Conservation (phyloP, 1,140 invertebrate genomes). For the Lordiphosa stackelbergi region DNA sequence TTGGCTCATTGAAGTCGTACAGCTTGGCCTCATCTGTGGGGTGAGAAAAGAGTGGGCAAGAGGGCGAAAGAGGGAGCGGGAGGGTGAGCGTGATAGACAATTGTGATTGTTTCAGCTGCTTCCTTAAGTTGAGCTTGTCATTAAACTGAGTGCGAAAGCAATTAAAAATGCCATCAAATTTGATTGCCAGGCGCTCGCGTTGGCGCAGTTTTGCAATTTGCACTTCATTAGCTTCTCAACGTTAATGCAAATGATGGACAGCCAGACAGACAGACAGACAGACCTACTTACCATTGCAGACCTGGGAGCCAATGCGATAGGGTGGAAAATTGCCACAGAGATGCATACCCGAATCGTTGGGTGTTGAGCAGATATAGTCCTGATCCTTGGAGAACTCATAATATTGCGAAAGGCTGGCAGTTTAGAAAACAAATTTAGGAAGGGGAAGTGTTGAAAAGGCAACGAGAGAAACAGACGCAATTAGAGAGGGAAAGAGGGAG, state of each 20-base stretch:
- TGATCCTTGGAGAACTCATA: slow-evolving; percentile 91
- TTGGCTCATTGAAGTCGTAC: slow-evolving; percentile 78
- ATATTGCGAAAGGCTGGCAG: slow-evolving; percentile 83
- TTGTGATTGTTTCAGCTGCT: slow-evolving; percentile 44
- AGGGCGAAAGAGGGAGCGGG: background rate
- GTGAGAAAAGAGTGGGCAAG: slow-evolving; percentile 1
- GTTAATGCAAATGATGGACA: slow-evolving; percentile 22
- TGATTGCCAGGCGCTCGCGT: slow-evolving; percentile 44
- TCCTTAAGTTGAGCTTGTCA: slow-evolving; percentile 23
- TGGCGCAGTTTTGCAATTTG: slow-evolving; percentile 63
- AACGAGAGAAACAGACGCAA: slow-evolving; percentile 18
- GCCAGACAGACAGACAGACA: no score
- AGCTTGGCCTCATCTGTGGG: slow-evolving; percentile 76
- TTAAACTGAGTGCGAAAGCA: slow-evolving; percentile 49
- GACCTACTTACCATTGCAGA: slow-evolving; percentile 81
- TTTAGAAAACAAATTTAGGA: slow-evolving; percentile 25
- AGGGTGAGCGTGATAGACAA: slow-evolving; percentile 9
- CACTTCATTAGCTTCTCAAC: slow-evolving; percentile 64
- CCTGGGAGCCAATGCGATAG: slow-evolving; percentile 83
- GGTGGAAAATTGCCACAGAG: slow-evolving; percentile 91
- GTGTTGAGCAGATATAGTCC: slow-evolving; percentile 98
- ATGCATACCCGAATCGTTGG: slow-evolving; percentile 97
- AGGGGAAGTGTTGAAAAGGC: slow-evolving; percentile 17
- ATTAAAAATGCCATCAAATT: slow-evolving; percentile 72
- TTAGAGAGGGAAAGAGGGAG: slow-evolving; percentile 14